Evolutionary conservation across 2,113 vertebrate genomes (phyloP).

Genomic region (Rhombomys opimus): DNA sequence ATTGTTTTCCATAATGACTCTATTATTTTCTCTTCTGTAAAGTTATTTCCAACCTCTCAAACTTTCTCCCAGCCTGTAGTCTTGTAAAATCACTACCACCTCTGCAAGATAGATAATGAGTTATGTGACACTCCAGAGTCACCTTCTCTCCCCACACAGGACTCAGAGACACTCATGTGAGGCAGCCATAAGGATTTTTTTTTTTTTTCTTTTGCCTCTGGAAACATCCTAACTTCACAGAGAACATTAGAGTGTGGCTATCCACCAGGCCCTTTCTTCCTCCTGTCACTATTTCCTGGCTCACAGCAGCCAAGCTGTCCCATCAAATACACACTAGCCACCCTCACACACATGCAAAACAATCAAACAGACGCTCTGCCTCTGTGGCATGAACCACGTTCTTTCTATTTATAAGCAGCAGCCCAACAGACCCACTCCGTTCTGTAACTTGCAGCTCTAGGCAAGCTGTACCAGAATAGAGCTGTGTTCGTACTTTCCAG

Average conservation of each 20-base stretch:
- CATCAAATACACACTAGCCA: slow-evolving; percentile 26
- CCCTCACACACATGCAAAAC: slow-evolving; percentile 43
- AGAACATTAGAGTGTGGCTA: neutral
- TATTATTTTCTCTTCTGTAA: slow-evolving; percentile 19
- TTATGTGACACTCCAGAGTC: neutral
- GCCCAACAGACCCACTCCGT: slow-evolving; percentile 69
- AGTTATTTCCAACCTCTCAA: slow-evolving; percentile 19
- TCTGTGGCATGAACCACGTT: slow-evolving; percentile 36
- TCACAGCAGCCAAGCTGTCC: slow-evolving; percentile 31
- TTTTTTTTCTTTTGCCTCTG: neutral
- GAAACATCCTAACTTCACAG: neutral
- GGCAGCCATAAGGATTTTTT: neutral
- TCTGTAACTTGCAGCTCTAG: slow-evolving; percentile 70
- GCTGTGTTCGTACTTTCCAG: slow-evolving; percentile 80
- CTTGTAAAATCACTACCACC: slow-evolving; percentile 9
- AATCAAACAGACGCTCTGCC: slow-evolving; percentile 35
- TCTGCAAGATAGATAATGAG: neutral
- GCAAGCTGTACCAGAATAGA: slow-evolving; percentile 75
- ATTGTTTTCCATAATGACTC: neutral
- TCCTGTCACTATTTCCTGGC: slow-evolving; percentile 35
- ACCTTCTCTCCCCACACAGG: neutral
- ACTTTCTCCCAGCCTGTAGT: neutral
- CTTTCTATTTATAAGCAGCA: slow-evolving; percentile 78
- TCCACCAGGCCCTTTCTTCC: neutral
- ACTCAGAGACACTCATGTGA: neutral